Conservation (phyloP, 2,113 vertebrate genomes). For the Coryphaenoides rupestris region DNA sequence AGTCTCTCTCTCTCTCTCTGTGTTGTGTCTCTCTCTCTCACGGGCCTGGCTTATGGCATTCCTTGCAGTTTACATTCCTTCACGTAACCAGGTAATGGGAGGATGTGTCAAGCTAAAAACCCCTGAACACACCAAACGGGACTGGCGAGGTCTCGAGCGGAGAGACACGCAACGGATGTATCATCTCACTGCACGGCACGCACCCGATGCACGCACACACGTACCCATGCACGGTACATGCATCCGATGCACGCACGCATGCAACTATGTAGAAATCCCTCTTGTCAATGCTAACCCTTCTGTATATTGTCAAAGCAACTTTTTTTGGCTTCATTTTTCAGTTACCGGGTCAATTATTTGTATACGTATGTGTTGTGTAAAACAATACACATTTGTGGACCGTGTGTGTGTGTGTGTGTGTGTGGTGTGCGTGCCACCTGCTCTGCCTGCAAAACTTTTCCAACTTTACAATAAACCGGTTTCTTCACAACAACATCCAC, state of each 20-base stretch:
- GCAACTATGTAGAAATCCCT: neutral
- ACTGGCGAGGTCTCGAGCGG: slow-evolving; percentile 53
- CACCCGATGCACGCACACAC: slow-evolving; percentile 36
- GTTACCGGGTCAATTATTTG: too few species aligned
- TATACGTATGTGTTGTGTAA: too few species aligned
- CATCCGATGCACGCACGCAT: neutral
- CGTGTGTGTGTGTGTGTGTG: too few species aligned
- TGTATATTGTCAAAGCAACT: too few species aligned
- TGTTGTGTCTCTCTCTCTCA: slow-evolving; percentile 24
- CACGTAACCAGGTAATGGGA: slow-evolving; percentile 59
- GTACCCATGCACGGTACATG: slow-evolving; percentile 11
- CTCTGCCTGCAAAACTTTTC: too few species aligned
- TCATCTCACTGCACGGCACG: slow-evolving; percentile 37
- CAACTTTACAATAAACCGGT: too few species aligned
- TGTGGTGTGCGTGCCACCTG: too few species aligned
- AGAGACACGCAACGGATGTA: slow-evolving; percentile 49
- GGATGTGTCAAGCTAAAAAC: slow-evolving; percentile 51
- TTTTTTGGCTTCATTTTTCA: too few species aligned
- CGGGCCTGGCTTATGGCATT: slow-evolving; percentile 36
- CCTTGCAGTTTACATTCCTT: slow-evolving; percentile 70
- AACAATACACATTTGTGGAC: too few species aligned
- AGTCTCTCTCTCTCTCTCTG: neutral
- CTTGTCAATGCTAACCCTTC: too few species aligned
- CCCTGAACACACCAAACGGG: slow-evolving; percentile 66
- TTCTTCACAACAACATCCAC: too few species aligned